Percentiles rank a stretch among this genome's conserved stretches.
These are phyloP conservation scores for Lamprotornis superbus DNA, from an alignment of 2,113 vertebrate species.

Conservation along the genomic window DNA sequence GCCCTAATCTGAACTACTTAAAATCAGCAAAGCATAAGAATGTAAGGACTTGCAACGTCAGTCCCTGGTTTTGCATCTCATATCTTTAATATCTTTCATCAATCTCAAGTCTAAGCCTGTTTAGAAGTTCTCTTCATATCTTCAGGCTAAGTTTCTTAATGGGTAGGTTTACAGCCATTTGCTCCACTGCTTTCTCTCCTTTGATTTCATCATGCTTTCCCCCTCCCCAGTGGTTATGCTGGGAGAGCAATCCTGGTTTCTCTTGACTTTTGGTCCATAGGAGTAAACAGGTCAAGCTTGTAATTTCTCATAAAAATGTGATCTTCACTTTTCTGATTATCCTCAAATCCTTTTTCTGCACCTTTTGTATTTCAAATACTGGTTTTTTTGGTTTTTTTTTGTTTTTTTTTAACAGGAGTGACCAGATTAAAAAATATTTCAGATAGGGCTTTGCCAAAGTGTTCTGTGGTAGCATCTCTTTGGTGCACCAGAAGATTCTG, in stretches of 20 bases:
- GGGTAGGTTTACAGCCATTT: neutral
- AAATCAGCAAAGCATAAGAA: neutral
- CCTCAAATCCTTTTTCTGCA: neutral
- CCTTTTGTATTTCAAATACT: neutral
- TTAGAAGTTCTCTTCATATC: neutral
- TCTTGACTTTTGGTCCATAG: neutral
- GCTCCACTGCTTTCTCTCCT: neutral
- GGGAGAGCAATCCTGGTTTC: neutral
- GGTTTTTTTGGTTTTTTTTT: neutral
- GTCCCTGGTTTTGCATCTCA: neutral
- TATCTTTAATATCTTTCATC: neutral
- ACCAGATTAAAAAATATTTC: neutral
- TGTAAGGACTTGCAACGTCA: neutral
- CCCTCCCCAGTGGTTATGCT: neutral
- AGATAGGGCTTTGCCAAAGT: neutral
- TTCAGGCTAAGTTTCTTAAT: neutral
- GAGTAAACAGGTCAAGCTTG: neutral
- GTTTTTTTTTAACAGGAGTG: neutral
- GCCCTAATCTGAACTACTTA: neutral
- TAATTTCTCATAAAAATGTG: neutral
- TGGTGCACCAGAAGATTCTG: neutral
- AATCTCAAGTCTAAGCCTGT: neutral
- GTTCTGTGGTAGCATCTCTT: neutral
- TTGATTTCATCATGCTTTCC: neutral
- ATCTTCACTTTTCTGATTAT: neutral